A percentile compares a stretch with the other conserved stretches of the same genome.
These are phyloP conservation scores for Cirrhinus molitorella DNA, from an alignment of 2,797 vertebrate species.

Conservation along the genomic window DNA sequence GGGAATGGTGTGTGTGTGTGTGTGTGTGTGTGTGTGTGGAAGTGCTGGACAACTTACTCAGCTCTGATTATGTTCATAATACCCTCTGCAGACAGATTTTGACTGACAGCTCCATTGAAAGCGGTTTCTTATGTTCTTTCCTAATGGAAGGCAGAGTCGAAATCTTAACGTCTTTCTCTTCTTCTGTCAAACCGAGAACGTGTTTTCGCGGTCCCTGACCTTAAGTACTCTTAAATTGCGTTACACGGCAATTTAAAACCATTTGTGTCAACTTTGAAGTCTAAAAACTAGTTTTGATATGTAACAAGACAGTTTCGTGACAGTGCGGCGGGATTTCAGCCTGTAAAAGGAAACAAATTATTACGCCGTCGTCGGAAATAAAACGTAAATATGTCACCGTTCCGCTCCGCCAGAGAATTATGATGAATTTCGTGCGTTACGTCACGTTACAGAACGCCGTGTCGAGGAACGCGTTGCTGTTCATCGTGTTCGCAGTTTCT, in stretches of 20 bases:
- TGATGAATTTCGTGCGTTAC: background rate
- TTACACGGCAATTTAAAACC: conserved; percentile 5
- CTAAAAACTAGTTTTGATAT: conserved; percentile 24
- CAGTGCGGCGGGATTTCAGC: background rate
- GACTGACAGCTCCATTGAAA: conserved; percentile 39
- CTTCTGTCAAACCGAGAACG: conserved; percentile 19
- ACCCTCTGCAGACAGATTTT: conserved; percentile 2
- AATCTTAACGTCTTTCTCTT: background rate
- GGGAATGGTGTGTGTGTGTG: conserved; percentile 6
- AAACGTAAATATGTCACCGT: conserved; percentile 4
- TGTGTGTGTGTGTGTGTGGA: background rate
- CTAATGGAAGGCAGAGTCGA: conserved; percentile 19
- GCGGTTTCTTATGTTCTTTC: conserved; percentile 11
- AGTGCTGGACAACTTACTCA: conserved; percentile 33
- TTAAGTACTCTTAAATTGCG: conserved; percentile 13
- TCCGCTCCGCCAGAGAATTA: background rate
- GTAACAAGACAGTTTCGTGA: conserved; percentile 11
- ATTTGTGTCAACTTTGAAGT: conserved; percentile 31
- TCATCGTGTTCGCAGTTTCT: background rate
- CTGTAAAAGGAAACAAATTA: background rate
- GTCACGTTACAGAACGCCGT: background rate
- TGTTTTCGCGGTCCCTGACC: conserved; percentile 23
- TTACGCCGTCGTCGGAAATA: background rate
- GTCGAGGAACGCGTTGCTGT: background rate
- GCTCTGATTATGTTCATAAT: conserved; percentile 36